These are phyloP conservation scores for Parauchenoglanis punctatus DNA, from an alignment of 2,797 vertebrate genomes.

Conservation along the genomic window DNA sequence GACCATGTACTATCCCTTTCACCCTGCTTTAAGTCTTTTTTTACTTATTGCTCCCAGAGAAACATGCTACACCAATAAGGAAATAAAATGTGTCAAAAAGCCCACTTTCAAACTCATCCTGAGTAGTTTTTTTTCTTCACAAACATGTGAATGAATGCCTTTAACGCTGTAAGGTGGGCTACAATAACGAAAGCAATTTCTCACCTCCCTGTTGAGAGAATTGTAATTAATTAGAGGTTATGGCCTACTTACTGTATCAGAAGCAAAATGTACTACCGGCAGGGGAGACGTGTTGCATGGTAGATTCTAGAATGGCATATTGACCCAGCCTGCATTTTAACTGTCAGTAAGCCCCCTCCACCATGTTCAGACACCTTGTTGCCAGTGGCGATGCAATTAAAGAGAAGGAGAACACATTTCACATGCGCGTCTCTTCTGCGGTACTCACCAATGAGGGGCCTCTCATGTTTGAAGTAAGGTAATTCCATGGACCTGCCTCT, in stretches of 20 bases:
- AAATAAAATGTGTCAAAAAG: conserved; percentile 31
- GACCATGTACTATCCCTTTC: conserved; percentile 24
- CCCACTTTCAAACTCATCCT: conserved; percentile 17
- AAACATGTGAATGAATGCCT: not conserved
- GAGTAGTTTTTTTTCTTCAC: not conserved
- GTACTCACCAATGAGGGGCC: conserved; percentile 70
- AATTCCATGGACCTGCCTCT: conserved; percentile 38
- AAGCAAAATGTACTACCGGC: conserved; percentile 37
- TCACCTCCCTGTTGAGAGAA: conserved; percentile 33
- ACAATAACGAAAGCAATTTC: conserved; percentile 20
- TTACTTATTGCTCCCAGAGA: conserved; percentile 40
- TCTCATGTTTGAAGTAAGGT: conserved; percentile 70
- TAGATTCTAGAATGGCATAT: conserved; percentile 77
- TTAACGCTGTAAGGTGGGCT: not conserved
- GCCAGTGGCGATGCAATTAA: conserved; percentile 90
- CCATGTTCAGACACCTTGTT: conserved; percentile 79
- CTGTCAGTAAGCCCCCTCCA: conserved; percentile 75
- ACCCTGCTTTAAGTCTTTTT: conserved; percentile 24
- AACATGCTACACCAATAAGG: conserved; percentile 20
- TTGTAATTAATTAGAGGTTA: conserved; percentile 51
- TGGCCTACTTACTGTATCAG: conserved; percentile 39
- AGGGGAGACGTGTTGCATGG: conserved; percentile 55
- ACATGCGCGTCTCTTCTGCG: conserved; percentile 82
- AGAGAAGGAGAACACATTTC: conserved; percentile 85
- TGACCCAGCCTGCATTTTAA: conserved; percentile 76